Percentiles rank a stretch among this genome's conserved stretches.
phyloP scores from a whole-genome alignment of 2,113 vertebrate species.

The Tylochromis polylepis region DNA sequence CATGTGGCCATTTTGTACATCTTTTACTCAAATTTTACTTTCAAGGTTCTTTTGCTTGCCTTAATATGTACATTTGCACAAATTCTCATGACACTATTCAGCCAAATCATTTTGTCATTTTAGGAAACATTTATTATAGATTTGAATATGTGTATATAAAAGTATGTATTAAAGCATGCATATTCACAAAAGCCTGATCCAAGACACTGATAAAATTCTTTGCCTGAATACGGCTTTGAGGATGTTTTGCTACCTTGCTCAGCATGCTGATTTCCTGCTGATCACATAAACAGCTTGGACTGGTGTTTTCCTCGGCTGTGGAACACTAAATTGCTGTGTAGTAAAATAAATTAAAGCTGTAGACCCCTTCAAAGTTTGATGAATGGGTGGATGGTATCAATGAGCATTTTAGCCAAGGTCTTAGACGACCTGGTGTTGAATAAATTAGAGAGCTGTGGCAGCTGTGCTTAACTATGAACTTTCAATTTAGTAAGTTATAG shows the following conservation, averaged over 20 bases:
- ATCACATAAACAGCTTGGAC: slow-evolving; percentile 23
- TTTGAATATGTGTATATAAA: background rate
- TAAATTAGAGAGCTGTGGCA: slow-evolving; percentile 35
- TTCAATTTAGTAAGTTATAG: slow-evolving; percentile 28
- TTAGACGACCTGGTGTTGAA: background rate
- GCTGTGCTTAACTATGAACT: background rate
- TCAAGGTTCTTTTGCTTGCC: background rate
- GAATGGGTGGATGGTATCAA: slow-evolving; percentile 16
- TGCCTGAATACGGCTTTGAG: background rate
- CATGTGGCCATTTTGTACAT: background rate
- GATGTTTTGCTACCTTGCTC: slow-evolving; percentile 32
- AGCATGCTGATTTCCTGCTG: slow-evolving; percentile 43
- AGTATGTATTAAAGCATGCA: background rate
- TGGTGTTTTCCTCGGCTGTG: slow-evolving; percentile 33
- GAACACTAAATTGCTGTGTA: slow-evolving; percentile 47
- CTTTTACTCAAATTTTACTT: background rate
- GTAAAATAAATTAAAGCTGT: slow-evolving; percentile 46
- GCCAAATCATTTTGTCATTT: background rate
- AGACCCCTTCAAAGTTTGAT: slow-evolving; percentile 29
- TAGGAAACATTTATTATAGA: background rate
- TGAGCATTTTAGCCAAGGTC: slow-evolving; percentile 19
- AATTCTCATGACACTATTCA: background rate
- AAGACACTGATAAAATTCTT: background rate
- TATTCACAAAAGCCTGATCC: background rate
- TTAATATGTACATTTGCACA: background rate